Conservation (phyloP, 2,113 vertebrate species). For the Colius striatus region DNA sequence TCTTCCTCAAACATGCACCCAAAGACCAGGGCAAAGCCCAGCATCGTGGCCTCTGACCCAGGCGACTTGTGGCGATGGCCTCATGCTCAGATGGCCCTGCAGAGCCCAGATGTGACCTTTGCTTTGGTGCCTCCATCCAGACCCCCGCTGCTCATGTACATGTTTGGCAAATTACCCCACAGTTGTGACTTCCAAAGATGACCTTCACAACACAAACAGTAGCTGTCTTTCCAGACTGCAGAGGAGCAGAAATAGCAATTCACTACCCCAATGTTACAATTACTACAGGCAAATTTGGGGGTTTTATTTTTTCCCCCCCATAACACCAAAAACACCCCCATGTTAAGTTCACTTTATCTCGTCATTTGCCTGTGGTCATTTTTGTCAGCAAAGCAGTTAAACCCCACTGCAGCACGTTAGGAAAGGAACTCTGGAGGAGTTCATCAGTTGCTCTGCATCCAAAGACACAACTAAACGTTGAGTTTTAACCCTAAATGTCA, state of each 20-base stretch:
- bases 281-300: neutral
- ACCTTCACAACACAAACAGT: neutral
- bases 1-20: neutral
- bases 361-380: neutral
- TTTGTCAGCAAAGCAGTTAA: neutral
- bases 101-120: neutral
- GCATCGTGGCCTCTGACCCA: neutral
- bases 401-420: neutral
- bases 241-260: neutral
- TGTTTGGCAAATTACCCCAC: neutral
- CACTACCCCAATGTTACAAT: neutral
- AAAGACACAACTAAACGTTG: neutral
- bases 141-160: neutral
- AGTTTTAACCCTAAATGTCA: neutral
- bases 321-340: neutral
- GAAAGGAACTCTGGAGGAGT: neutral
- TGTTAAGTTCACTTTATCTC: neutral
- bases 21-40: neutral
- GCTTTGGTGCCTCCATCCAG: neutral
- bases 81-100: rapidly evolving
- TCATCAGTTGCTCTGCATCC: neutral
- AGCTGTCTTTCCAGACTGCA: neutral
- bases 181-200: neutral
- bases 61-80: rapidly evolving
- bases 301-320: neutral